Evolutionary conservation across 2,113 vertebrate species (phyloP).

Genomic region (Apaloderma vittatum): DNA sequence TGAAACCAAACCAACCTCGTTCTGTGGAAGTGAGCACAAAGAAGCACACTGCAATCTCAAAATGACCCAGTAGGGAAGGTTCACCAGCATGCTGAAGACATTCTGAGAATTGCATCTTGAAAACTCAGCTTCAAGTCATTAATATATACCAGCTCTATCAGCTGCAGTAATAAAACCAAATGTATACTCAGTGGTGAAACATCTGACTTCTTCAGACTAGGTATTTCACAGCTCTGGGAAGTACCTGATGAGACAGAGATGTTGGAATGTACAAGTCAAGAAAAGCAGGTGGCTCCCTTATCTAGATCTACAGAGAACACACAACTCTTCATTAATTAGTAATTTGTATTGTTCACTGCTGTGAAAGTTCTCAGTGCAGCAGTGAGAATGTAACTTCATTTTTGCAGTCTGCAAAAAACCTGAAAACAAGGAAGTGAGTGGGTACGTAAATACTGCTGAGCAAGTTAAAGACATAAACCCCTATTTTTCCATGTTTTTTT

Average conservation of each 20-base stretch:
- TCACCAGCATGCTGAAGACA: neutral
- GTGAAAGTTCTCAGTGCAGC: neutral
- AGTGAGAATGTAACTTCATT: neutral
- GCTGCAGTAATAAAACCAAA: neutral
- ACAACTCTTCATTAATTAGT: neutral
- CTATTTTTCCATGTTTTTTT: neutral
- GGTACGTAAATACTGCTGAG: neutral
- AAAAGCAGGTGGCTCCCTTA: neutral
- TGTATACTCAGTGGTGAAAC: rapidly evolving
- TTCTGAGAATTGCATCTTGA: neutral
- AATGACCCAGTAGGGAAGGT: neutral
- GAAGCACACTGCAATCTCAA: neutral
- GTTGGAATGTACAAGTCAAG: neutral
- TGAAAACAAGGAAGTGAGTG: neutral
- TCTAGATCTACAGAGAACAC: neutral
- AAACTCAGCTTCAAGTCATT: neutral
- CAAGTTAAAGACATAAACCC: neutral
- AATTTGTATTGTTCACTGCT: neutral
- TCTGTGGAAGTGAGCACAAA: neutral
- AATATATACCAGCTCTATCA: rapidly evolving
- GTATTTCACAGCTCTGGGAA: neutral
- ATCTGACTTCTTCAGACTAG: neutral
- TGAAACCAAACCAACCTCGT: neutral
- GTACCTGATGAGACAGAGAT: neutral
- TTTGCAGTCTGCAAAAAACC: neutral